phyloP scores from a whole-genome alignment of 2,888 invertebrate genomes.

The Drosophila nigricruria region DNA sequence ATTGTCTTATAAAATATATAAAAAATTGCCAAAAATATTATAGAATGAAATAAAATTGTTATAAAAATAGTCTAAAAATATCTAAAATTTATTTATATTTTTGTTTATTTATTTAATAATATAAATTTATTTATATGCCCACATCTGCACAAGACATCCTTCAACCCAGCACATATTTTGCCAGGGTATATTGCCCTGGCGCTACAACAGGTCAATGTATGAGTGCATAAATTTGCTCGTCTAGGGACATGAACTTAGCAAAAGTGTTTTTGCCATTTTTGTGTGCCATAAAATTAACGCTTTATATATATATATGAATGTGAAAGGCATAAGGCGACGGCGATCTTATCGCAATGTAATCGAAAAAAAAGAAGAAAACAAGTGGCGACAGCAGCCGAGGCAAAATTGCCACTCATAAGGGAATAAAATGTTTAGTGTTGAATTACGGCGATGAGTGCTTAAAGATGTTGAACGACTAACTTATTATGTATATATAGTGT shows the following conservation, averaged over 20 bases:
- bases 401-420: conserved; percentile 31
- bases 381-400: conserved; percentile 3
- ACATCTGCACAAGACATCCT: neutral
- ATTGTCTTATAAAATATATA: neutral
- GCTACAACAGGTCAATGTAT: conserved; percentile 3
- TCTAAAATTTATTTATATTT: neutral
- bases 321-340: conserved; percentile 14
- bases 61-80: neutral
- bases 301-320: conserved; percentile 65
- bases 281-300: conserved; percentile 68
- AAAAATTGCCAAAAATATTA: neutral
- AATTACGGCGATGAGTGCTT: conserved; percentile 41
- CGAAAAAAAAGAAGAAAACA: neutral
- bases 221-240: conserved; percentile 21
- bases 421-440: conserved; percentile 65
- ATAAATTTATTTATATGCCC: too few species aligned
- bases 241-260: conserved; percentile 14
- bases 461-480: conserved; percentile 36
- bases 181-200: neutral
- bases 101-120: too few species aligned
- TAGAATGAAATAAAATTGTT: neutral
- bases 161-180: neutral
- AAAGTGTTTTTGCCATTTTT: conserved; percentile 44
- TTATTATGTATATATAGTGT: conserved; percentile 17
- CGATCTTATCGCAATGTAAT: conserved; percentile 13